Evolutionary conservation across 2,888 invertebrate species (phyloP).

Genomic region (Didymodactylos carnosus): DNA sequence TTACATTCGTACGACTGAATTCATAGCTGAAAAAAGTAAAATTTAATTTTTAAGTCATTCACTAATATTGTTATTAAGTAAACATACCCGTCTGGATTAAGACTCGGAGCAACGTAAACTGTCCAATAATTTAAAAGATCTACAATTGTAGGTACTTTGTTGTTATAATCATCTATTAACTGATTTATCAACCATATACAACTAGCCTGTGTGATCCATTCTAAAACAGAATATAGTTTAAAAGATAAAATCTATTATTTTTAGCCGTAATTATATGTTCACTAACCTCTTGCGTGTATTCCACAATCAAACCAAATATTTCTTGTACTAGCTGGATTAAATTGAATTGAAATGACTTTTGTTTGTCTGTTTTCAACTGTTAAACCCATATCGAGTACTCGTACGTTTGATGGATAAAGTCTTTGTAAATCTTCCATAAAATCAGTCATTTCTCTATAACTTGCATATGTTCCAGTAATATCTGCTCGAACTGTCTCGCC

Average conservation of each 20-base stretch:
- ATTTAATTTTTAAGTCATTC: no score
- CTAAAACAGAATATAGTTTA: not conserved
- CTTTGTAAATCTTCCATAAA: not conserved
- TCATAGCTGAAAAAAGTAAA: not conserved
- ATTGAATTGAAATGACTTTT: not conserved
- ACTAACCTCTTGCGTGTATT: slow-evolving; percentile 3
- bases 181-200: slow-evolving; percentile 7
- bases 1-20: not conserved
- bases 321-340: not conserved
- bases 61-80: slow-evolving; percentile 17
- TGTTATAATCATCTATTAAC: not conserved
- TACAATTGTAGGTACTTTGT: not conserved
- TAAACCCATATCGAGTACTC: not conserved
- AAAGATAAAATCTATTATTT: not conserved
- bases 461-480: not conserved
- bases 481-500: not conserved
- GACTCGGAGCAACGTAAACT: slow-evolving; percentile 19
- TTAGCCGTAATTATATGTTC: no score
- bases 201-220: slow-evolving; percentile 7
- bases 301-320: slow-evolving; percentile 9
- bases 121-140: slow-evolving; percentile 1
- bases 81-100: slow-evolving; percentile 26
- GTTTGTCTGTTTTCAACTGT: not conserved
- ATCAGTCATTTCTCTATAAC: not conserved
- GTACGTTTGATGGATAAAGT: not conserved